A percentile compares a stretch with the other conserved stretches of the same genome.
Conservation (phyloP, 2,113 vertebrate species). For the Atlantisia rogersi region DNA sequence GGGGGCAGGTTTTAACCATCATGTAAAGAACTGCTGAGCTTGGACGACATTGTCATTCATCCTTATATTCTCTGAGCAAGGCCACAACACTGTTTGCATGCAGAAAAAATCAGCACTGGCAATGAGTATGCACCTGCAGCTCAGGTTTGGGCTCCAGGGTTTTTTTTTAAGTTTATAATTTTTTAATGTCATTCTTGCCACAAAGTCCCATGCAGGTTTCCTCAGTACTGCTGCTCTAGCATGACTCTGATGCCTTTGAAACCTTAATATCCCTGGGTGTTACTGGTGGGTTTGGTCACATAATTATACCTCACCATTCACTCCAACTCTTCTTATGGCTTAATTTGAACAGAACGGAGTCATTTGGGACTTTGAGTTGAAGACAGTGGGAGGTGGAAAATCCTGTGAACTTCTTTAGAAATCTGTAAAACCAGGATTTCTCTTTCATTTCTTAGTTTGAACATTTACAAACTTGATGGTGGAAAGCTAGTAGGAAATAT, state of each 20-base stretch:
- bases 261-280: neutral
- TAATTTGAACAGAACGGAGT: conserved; percentile 4
- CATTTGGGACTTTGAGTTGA: conserved; percentile 13
- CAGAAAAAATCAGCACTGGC: neutral
- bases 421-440: neutral
- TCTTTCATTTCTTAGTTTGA: neutral
- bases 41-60: neutral
- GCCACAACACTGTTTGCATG: neutral
- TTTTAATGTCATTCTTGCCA: neutral
- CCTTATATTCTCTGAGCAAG: accelerated
- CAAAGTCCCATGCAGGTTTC: neutral
- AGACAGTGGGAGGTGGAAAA: neutral
- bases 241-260: neutral
- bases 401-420: neutral
- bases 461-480: neutral
- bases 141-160: neutral
- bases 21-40: neutral
- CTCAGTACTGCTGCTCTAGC: neutral
- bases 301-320: neutral
- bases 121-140: neutral
- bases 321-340: neutral
- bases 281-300: neutral
- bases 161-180: neutral
- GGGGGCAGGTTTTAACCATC: neutral
- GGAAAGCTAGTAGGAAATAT: neutral